Evolutionary conservation across 2,113 vertebrate genomes (phyloP).

Genomic region (Rostratula benghalensis): DNA sequence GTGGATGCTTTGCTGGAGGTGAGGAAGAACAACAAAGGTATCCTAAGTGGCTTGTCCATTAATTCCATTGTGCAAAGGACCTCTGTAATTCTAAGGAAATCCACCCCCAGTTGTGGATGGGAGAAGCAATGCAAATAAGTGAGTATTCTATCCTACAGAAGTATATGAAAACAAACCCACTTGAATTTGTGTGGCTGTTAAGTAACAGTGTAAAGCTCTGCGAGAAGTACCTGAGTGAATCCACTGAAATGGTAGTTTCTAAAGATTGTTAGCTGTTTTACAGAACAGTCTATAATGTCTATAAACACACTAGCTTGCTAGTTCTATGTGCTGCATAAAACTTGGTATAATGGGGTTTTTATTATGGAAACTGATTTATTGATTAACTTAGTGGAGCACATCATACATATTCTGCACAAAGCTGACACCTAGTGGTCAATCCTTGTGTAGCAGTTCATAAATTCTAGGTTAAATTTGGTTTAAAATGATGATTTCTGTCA

Average conservation of each 20-base stretch:
- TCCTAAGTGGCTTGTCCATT: conserved; percentile 71
- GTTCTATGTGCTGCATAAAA: neutral
- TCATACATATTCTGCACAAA: neutral
- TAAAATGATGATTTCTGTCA: fast-evolving
- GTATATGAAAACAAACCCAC: neutral
- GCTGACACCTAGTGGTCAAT: conserved; percentile 27
- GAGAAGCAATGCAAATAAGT: conserved; percentile 16
- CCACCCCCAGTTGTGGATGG: neutral
- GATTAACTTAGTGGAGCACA: fast-evolving
- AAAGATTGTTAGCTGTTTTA: neutral
- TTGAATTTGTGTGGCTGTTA: neutral
- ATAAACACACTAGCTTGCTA: neutral
- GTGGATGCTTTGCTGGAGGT: conserved; percentile 69
- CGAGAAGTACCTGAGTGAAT: neutral
- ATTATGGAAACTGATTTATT: fast-evolving
- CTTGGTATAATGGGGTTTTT: too few relatives aligned
- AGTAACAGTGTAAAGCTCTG: neutral
- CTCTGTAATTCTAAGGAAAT: conserved; percentile 61
- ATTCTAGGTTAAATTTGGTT: neutral
- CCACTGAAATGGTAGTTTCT: neutral
- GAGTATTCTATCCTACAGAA: neutral
- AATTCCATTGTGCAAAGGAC: conserved; percentile 63
- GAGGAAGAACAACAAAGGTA: conserved; percentile 56
- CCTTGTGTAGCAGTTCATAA: neutral
- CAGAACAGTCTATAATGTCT: neutral